Evolutionary conservation across 2,888 invertebrate species (phyloP).

Genomic region (Cryptophagus acutangulus): DNA sequence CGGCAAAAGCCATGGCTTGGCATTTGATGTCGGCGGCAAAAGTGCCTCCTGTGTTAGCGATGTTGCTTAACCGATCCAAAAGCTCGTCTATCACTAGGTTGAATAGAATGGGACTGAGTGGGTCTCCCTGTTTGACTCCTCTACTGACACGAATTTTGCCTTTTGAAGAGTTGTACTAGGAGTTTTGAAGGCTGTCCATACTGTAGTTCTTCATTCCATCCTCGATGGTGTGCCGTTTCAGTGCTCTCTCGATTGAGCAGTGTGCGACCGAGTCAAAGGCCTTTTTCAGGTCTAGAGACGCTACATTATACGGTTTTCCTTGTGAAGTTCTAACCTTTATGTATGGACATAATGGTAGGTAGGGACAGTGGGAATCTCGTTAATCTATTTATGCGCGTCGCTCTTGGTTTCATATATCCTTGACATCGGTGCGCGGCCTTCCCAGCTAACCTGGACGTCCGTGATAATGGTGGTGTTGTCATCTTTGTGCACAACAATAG

Average conservation of each 20-base stretch:
- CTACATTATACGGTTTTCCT: constrained; percentile 11
- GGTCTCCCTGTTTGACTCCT: constrained; percentile 13
- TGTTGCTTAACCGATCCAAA: background rate
- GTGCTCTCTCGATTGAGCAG: constrained; percentile 17
- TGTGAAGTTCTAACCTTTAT: background rate
- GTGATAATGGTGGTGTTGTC: background rate
- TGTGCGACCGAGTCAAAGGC: constrained; percentile 27
- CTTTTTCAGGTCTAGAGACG: constrained; percentile 22
- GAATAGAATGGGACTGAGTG: constrained; percentile 10
- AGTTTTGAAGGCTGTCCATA: constrained; percentile 3
- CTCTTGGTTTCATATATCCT: constrained; percentile 13
- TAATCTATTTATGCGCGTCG: no score
- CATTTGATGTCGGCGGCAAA: no score
- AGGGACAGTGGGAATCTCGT: no score
- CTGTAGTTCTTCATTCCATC: constrained; percentile 3
- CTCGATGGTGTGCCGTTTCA: constrained; percentile 15
- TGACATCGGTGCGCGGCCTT: background rate
- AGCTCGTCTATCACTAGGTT: constrained; percentile 13
- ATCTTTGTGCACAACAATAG: constrained; percentile 9
- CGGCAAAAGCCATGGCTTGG: no score
- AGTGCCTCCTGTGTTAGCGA: background rate
- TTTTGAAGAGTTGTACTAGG: constrained; percentile 8
- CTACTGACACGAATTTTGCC: background rate
- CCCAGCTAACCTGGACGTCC: background rate
- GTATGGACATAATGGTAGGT: background rate